phyloP scores from a whole-genome alignment of 2,888 invertebrate genomes.

The Apodemia mormo region DNA sequence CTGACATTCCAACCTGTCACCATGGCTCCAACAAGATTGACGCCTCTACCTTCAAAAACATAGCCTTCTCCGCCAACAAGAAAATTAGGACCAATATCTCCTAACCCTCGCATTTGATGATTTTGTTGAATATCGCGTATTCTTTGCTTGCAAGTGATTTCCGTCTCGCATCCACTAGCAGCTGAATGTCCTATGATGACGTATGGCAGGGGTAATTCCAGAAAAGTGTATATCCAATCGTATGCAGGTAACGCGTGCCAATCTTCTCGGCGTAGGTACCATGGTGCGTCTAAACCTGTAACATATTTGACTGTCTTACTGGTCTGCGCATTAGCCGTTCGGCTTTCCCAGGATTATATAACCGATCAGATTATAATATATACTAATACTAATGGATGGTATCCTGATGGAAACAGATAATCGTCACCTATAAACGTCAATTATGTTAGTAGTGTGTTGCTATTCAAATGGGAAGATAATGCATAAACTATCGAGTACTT shows the following conservation, averaged over 20 bases:
- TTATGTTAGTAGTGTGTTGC: too few relatives aligned
- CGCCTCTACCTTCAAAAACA: conserved; percentile 63
- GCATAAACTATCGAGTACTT: too few relatives aligned
- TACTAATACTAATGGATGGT: too few relatives aligned
- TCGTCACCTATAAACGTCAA: too few relatives aligned
- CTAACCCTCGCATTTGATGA: conserved; percentile 49
- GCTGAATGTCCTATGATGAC: conserved; percentile 62
- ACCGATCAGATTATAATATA: too few relatives aligned
- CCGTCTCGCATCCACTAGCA: conserved; percentile 44
- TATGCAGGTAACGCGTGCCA: conserved; percentile 64
- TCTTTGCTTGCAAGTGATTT: conserved; percentile 48
- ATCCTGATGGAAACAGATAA: too few relatives aligned
- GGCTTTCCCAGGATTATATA: too few relatives aligned
- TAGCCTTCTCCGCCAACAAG: conserved; percentile 57
- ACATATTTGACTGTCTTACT: conserved; percentile 22
- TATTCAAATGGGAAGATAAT: too few relatives aligned
- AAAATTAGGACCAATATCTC: conserved; percentile 63
- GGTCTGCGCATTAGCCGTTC: too few relatives aligned
- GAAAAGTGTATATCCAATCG: conserved; percentile 44
- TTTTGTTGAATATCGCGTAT: conserved; percentile 52
- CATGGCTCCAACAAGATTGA: conserved; percentile 56
- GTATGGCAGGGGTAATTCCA: conserved; percentile 49
- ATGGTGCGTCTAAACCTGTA: conserved; percentile 58
- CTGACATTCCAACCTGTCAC: conserved; percentile 49
- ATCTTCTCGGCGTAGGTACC: conserved; percentile 63